Evolutionary conservation across 2,888 invertebrate genomes (phyloP), one percentile per base, ranked within the genome.

Genomic region (Ceramica pisi): DNA sequence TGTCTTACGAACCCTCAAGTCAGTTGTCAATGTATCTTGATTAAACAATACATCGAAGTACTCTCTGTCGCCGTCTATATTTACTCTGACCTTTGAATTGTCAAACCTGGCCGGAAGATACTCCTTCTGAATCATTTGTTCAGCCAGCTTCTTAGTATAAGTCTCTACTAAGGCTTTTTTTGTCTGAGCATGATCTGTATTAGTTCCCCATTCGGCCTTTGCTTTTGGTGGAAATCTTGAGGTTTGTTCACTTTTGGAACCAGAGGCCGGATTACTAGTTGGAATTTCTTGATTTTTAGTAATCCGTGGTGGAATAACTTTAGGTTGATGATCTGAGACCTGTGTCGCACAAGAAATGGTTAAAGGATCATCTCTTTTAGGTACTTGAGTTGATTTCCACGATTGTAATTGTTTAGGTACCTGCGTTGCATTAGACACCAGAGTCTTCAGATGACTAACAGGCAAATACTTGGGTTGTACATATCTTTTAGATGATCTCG

Each of bases 31-130:
- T 51, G 87, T 80, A 53, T 86, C 87, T 71, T 91, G 90, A 71
- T 89, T 87, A 67, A 93, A 90, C 57, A 87, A 71, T 9, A 94
- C 88, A 78, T 93, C 90, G 73, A 93, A 95, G 69, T 79, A 82
- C 74, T 94, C 94, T 31, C 89, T 90, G 21, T 92, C 91, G 62
- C 89, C 90, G 16, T 94, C 91, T 68, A 94, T 93, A 77, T 93
- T 92, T 44, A 94, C 84, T 21, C 91, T 88, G 12, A 94, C 86
- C 79, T 89, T 91, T 14, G 95, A 94, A 50, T 86, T 83, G 48
- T 85, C 78, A 46, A 80, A 84, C 73, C 79, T 88, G 2, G 87
- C 79, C 12, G 75, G 78, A 48, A 77, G 79, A 3, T 64, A 60
- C 56, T 84, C 76, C 51, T 62, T 81, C 71, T 78, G 80, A 75